These are phyloP conservation scores for Dendroctonus ponderosae DNA, from an alignment of 1,140 invertebrate genomes.

Conservation along the genomic window DNA sequence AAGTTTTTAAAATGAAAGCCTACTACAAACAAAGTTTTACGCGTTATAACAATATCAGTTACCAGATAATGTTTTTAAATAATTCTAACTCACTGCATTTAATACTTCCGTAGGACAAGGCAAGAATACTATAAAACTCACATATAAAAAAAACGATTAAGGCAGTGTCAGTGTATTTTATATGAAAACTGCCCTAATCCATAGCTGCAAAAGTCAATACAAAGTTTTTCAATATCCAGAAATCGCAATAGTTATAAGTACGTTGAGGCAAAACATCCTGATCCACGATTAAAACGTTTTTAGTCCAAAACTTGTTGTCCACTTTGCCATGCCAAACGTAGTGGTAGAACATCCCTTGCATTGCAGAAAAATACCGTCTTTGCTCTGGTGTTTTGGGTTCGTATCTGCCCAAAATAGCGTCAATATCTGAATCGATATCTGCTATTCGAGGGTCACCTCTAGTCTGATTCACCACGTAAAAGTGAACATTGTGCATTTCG, in stretches of 20 bases:
- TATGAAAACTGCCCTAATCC: slow-evolving; percentile 50
- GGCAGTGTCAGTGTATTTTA: not conserved
- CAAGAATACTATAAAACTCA: no score
- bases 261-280: slow-evolving; percentile 63
- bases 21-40: no score
- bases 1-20: no score
- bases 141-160: no score
- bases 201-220: slow-evolving; percentile 67
- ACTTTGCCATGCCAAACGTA: slow-evolving; percentile 73
- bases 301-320: slow-evolving; percentile 54
- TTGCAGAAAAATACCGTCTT: slow-evolving; percentile 69
- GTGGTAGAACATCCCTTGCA: slow-evolving; percentile 79
- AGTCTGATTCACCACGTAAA: slow-evolving; percentile 71
- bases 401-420: slow-evolving; percentile 75
- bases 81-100: no score
- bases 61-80: no score
- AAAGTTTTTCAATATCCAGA: slow-evolving; percentile 71
- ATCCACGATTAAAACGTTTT: slow-evolving; percentile 63
- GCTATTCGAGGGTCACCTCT: slow-evolving; percentile 57
- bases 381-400: slow-evolving; percentile 68
- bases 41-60: no score
- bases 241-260: slow-evolving; percentile 69
- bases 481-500: slow-evolving; percentile 59
- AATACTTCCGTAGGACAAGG: no score
- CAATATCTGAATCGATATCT: slow-evolving; percentile 67